Percentiles rank a stretch among this genome's conserved stretches.
Evolutionary conservation across 2,797 vertebrate genomes (phyloP).

Genomic region (Sparus aurata): DNA sequence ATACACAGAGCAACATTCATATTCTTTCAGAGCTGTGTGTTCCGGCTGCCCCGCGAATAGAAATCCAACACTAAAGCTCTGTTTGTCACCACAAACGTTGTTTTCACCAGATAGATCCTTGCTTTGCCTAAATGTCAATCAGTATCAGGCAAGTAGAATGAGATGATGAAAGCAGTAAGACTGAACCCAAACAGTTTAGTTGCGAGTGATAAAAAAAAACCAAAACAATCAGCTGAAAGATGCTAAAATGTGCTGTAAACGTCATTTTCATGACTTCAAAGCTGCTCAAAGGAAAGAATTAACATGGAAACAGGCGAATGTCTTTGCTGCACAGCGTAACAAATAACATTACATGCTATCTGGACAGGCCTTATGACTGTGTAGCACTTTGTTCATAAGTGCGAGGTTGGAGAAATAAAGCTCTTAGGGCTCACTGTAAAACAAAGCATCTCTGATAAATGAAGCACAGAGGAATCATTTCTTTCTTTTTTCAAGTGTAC

Average conservation of each 20-base stretch:
- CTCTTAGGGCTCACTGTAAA: neutral
- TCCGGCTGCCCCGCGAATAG: too few relatives aligned
- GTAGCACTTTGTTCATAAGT: neutral
- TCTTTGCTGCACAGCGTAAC: neutral
- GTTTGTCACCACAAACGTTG: neutral
- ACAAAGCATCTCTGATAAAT: neutral
- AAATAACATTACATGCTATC: neutral
- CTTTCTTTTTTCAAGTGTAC: neutral
- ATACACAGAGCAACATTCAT: too few relatives aligned
- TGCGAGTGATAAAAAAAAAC: too few relatives aligned
- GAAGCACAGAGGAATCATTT: neutral
- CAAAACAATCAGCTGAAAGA: too few relatives aligned
- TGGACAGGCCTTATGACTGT: neutral
- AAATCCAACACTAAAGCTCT: too few relatives aligned
- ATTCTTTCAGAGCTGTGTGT: neutral
- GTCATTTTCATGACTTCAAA: neutral
- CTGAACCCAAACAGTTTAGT: neutral
- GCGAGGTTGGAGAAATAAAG: neutral
- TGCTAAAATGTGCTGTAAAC: too few relatives aligned
- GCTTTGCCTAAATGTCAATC: neutral
- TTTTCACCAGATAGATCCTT: neutral
- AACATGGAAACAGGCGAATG: neutral
- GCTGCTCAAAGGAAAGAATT: neutral
- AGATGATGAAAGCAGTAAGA: too few relatives aligned
- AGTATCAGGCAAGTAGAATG: neutral